Conservation (phyloP, 2,888 invertebrate genomes). For the Ochropleura leucogaster region DNA sequence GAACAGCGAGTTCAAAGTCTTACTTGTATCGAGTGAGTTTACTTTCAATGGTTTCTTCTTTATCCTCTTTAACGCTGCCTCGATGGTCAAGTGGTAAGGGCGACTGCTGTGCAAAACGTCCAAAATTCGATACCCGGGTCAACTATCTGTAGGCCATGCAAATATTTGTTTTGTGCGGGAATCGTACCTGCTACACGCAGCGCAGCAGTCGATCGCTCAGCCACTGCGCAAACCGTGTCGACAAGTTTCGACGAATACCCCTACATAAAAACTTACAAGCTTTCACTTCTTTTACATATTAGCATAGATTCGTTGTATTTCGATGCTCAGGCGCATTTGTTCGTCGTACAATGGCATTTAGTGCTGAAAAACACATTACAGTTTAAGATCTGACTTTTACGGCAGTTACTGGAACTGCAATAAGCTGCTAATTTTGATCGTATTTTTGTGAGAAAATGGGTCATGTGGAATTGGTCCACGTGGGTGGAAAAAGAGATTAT, state of each 20-base stretch:
- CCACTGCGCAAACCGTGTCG: too few species aligned
- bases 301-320: conserved; percentile 3
- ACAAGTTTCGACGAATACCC: not conserved
- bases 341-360: conserved; percentile 35
- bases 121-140: too few species aligned
- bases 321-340: conserved; percentile 1
- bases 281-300: not conserved
- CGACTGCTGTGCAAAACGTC: too few species aligned
- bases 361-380: conserved; percentile 41
- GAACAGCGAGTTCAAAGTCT: too few species aligned
- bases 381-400: conserved; percentile 35
- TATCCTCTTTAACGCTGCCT: too few species aligned
- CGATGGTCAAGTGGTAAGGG: too few species aligned
- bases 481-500: not conserved
- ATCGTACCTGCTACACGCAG: too few species aligned
- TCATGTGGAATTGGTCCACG: not conserved
- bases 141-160: too few species aligned
- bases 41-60: too few species aligned
- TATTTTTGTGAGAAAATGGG: conserved; percentile 38
- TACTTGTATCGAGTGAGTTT: too few species aligned
- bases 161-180: too few species aligned
- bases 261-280: not conserved
- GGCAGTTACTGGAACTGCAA: conserved; percentile 22
- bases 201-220: too few species aligned
- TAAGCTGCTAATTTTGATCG: conserved; percentile 13